A percentile compares a stretch with the other conserved stretches of the same genome.
Evolutionary conservation across 2,113 vertebrate species (phyloP).

Genomic region (Amia ocellicauda): DNA sequence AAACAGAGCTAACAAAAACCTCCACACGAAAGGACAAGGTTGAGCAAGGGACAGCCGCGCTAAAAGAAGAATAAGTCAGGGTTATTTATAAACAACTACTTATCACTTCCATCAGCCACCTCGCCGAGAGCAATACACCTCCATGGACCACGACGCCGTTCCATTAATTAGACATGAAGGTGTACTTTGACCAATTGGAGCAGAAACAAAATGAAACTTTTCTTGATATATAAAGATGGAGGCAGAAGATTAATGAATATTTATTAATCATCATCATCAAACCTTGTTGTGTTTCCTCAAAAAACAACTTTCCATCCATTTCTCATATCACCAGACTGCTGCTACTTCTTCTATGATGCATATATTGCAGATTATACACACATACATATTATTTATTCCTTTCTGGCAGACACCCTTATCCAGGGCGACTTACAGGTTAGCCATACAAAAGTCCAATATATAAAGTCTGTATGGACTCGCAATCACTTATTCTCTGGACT

Average conservation of each 20-base stretch:
- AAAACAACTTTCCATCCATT: not conserved
- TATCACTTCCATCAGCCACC: conserved; percentile 61
- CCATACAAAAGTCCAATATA: no score
- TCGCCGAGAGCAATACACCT: conserved; percentile 60
- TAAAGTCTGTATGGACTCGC: no score
- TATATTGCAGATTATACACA: no score
- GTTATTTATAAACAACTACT: conserved; percentile 71
- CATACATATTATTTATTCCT: no score
- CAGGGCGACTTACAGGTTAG: no score
- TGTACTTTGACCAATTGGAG: conserved; percentile 59
- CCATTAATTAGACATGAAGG: conserved; percentile 62
- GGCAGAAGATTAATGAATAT: no score
- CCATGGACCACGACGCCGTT: conserved; percentile 44
- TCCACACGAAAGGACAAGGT: conserved; percentile 48
- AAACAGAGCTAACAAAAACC: conserved; percentile 21
- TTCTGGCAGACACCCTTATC: no score
- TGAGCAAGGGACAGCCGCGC: conserved; percentile 52
- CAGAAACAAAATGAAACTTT: conserved; percentile 58
- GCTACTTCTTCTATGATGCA: no score
- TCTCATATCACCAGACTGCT: not conserved
- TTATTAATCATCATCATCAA: not conserved
- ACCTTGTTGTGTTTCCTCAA: not conserved
- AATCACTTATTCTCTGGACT: no score
- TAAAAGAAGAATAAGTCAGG: conserved; percentile 61
- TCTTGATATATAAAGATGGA: no score